Conservation (phyloP, 1,140 invertebrate genomes). For the Drosophila parabipectinata region DNA sequence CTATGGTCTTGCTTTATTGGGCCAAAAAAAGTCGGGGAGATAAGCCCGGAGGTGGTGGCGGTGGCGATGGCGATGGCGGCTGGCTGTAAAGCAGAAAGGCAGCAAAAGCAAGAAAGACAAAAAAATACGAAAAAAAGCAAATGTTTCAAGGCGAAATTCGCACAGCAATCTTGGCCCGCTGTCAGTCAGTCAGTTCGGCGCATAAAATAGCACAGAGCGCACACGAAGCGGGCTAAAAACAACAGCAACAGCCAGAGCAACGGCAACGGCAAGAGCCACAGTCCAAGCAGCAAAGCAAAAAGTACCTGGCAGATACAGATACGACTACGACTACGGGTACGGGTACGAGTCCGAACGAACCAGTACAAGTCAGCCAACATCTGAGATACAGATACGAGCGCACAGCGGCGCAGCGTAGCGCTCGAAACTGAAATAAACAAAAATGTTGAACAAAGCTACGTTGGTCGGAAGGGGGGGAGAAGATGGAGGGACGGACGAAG, state of each 20-base stretch:
- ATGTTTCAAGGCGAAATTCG: conserved; percentile 82
- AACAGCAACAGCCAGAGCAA: conserved; percentile 45
- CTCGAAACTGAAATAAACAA: conserved; percentile 73
- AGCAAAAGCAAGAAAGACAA: conserved; percentile 38
- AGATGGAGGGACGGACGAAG: conserved; percentile 2
- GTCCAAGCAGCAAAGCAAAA: conserved; percentile 51
- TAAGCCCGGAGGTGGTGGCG: conserved; percentile 53
- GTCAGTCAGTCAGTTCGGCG: conserved; percentile 57
- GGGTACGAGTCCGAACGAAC: conserved; percentile 33
- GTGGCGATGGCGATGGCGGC: too few relatives aligned
- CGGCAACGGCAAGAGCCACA: conserved; percentile 37
- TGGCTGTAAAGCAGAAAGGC: conserved; percentile 4
- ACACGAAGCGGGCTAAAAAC: conserved; percentile 63
- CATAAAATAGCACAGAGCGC: conserved; percentile 80
- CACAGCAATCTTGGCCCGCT: conserved; percentile 58
- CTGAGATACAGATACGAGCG: conserved; percentile 71
- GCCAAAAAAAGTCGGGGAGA: conserved; percentile 51
- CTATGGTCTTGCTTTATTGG: conserved; percentile 55
- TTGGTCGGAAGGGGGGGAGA: conserved; percentile 6
- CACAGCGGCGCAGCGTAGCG: conserved; percentile 30
- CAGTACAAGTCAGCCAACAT: conserved; percentile 58
- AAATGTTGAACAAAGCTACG: conserved; percentile 73
- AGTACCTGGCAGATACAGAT: conserved; percentile 70
- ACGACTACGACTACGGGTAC: conserved; percentile 40
- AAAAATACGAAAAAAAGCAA: conserved; percentile 78